Conservation (phyloP, 1,140 invertebrate genomes). For the Tachypleus tridentatus region DNA sequence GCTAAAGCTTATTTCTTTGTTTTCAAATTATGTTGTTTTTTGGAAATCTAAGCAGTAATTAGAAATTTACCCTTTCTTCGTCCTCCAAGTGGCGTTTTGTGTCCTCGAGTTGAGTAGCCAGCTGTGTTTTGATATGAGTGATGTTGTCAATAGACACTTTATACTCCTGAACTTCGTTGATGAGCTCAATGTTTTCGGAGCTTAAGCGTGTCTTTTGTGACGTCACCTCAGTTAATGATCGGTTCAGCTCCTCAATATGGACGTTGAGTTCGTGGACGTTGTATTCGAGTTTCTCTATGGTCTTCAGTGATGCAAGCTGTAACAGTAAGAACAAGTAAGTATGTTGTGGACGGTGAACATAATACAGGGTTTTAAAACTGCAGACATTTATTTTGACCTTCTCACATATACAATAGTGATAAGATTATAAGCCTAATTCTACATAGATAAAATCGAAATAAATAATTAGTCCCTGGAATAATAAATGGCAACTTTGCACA, state of each 20-base stretch:
- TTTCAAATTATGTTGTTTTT: too few species aligned
- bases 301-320: constrained; percentile 62
- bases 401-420: too few species aligned
- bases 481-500: too few species aligned
- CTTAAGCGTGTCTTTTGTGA: constrained; percentile 40
- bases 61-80: constrained; percentile 58
- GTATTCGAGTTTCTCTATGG: constrained; percentile 78
- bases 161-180: constrained; percentile 85
- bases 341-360: too few species aligned
- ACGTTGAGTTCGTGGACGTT: constrained; percentile 76
- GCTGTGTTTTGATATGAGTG: constrained; percentile 73
- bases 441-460: too few species aligned
- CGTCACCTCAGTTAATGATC: constrained; percentile 86
- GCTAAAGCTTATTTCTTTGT: too few species aligned
- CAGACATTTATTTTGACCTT: too few species aligned
- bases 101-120: constrained; percentile 81
- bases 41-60: too few species aligned
- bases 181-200: constrained; percentile 79
- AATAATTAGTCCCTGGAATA: too few species aligned
- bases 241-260: constrained; percentile 89
- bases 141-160: constrained; percentile 89
- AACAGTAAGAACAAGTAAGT: constrained; percentile 1
- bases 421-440: too few species aligned
- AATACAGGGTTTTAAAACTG: too few species aligned
- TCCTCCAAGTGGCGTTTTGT: constrained; percentile 83